Evolutionary conservation across 2,888 invertebrate species (phyloP), one percentile per base, ranked within the genome.

Genomic region (Lysandra coridon): DNA sequence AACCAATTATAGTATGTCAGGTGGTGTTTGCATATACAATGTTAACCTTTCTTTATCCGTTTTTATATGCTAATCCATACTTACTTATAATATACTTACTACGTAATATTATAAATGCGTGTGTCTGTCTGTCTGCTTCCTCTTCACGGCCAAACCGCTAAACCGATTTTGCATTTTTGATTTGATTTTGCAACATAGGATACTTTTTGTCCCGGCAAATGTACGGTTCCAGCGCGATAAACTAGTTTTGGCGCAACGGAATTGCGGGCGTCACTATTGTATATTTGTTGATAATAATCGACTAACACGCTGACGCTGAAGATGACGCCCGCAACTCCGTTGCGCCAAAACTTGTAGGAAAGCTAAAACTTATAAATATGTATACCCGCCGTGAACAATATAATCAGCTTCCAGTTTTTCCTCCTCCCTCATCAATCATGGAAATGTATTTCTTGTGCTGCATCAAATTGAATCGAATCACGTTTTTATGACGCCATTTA

Each of bases 331-430:
- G 40, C 40, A 40, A 44, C 44, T 7, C 44, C 44, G 44, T 7
- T 44, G 6, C 44, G 44, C 1, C 6, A 44, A 44, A 44, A 44
- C 1, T 44, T 7, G 44, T 44, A 57, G 57, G 57, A 57, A 57
- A 57, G 57, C 57, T 57, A 57, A 57, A 57, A 57, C 4, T 57
- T 57, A 57, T 57, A 57, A 4, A 12, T 57, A 69, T 64, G 23
- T 69, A 10, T 64, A 69, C 30, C 23, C 1, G 6, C 62, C 75
- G 49, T 79, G 79, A 79, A 79, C 79, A 79, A 62, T 79, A 75
- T 79, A 74, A 79, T 79, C 75, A 23, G 49, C 10, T 49, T 75
- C 53, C 5, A 75, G n/a, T 75, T 75, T 75, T 49, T 49, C 75
- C 75, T 44, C 49, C 1, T 10, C 7, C 23, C 44, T 75, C 75